phyloP scores from a whole-genome alignment of 2,888 invertebrate species.

The Resseliella maxima region DNA sequence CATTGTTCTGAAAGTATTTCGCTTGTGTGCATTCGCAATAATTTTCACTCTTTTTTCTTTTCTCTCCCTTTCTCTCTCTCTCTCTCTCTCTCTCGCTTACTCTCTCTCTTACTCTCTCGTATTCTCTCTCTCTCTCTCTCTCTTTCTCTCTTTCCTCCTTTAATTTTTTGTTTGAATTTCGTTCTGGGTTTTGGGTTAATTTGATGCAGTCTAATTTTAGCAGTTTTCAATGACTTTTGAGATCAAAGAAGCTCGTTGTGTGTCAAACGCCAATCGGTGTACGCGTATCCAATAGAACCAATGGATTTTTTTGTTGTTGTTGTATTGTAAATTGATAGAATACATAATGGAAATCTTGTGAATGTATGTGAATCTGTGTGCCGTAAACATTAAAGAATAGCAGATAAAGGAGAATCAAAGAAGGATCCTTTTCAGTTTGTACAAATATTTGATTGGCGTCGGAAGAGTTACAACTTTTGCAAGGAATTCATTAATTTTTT shows the following conservation, averaged over 20 bases:
- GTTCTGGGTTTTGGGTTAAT: background rate
- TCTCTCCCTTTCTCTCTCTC: too few species aligned
- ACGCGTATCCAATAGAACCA: too few species aligned
- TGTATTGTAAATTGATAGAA: background rate
- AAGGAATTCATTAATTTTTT: background rate
- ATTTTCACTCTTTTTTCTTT: too few species aligned
- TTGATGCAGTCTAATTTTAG: background rate
- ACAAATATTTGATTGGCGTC: background rate
- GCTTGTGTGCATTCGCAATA: too few species aligned
- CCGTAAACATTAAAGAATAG: background rate
- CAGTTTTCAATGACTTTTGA: background rate
- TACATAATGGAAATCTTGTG: background rate
- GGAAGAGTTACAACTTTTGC: background rate
- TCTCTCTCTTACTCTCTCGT: too few species aligned
- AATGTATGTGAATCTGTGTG: background rate
- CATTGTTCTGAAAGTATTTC: too few species aligned
- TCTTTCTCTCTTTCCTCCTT: too few species aligned
- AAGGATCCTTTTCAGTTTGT: background rate
- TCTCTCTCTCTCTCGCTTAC: too few species aligned
- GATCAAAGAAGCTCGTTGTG: background rate
- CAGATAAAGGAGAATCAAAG: too few species aligned
- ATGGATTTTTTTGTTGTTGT: background rate
- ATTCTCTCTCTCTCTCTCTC: too few species aligned
- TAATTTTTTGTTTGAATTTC: background rate
- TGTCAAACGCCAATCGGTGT: too few species aligned